Base-by-base conservation (phyloP, 1,140 invertebrate species). In the Drosophila pandora region DNA sequence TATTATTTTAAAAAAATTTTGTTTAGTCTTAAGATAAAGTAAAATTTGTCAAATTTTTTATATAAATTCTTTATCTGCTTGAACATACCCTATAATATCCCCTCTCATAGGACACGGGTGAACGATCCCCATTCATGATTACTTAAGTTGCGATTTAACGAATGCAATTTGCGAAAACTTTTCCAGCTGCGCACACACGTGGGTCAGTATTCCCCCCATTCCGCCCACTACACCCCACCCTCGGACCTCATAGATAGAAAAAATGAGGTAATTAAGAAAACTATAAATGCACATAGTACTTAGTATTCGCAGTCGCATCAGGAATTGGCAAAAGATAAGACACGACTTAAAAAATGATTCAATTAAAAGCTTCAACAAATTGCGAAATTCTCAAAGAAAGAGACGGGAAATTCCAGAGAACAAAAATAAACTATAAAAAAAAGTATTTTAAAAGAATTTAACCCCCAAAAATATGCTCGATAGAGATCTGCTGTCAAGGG, bases 251-350 rank as follows among this genome's bases (percentile, higher is more conserved):
- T 69, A 69, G 67, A 69, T 69, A 69, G 67, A 28, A 28, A 28
- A 69, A 69, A 69, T 69, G 67, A 69, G 63, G 67, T 69, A 69
- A 69, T 69, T 69, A 69, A 62, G 32, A 63, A 34, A 25, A 39
- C 45, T 56, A 48, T 68, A 37, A 34, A 61, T 49, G 56, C 43
- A 48, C 17, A 22, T 28, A 5, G 17, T 21, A 49, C 37, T 34
- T 28, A 52, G 10, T 53, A 61, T 61, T 61, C 41, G 30, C 50
- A 21, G 17, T 34, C 21, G 30, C 22, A 63, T 69, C 67, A 28
- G 32, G 30, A 69, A 56, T 69, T 49, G 49, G 21, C 50, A 32
- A 56, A 69, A 49, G 67, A 70, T 70, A 70, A 70, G 63, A 10
- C 67, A 57, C 34, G 64, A 69, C 55, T 50, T 57, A 23, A 30